These are phyloP conservation scores for Andrena hattorfiana DNA, from an alignment of 2,888 invertebrate genomes.

Conservation along the genomic window DNA sequence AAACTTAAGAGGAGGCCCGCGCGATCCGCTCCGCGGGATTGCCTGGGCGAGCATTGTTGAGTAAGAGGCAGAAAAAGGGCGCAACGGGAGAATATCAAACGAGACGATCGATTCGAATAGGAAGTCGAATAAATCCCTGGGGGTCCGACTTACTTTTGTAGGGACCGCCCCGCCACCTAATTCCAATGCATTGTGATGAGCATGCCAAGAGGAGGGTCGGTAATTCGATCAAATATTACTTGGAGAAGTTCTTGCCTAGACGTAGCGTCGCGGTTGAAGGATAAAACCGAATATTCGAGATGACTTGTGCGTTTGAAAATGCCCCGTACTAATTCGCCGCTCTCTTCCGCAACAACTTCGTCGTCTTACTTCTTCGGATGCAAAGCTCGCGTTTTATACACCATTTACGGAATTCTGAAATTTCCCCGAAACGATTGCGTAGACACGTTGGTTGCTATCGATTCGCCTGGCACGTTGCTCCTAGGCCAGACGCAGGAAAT, in stretches of 20 bases:
- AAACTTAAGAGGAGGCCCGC: conserved; percentile 5
- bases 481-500: conserved; percentile 35
- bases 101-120: conserved; percentile 48
- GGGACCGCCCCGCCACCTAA: conserved; percentile 40
- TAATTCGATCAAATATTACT: conserved; percentile 64
- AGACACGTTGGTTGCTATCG: conserved; percentile 41
- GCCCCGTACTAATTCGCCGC: conserved; percentile 47
- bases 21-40: conserved; percentile 5
- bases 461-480: conserved; percentile 44
- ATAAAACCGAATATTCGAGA: conserved; percentile 54
- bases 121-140: conserved; percentile 54
- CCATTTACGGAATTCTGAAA: neutral
- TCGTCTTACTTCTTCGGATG: neutral
- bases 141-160: conserved; percentile 28
- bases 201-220: conserved; percentile 38
- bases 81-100: conserved; percentile 46
- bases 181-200: conserved; percentile 62
- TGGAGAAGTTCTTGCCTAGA: conserved; percentile 35
- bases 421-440: conserved; percentile 20
- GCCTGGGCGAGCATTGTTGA: conserved; percentile 23
- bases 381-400: neutral
- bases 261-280: conserved; percentile 20
- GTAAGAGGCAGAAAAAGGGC: neutral
- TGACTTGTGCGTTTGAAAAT: conserved; percentile 52
- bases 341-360: conserved; percentile 19